phyloP scores from a whole-genome alignment of 1,140 invertebrate genomes.

The Ceratosolen solmsi region DNA sequence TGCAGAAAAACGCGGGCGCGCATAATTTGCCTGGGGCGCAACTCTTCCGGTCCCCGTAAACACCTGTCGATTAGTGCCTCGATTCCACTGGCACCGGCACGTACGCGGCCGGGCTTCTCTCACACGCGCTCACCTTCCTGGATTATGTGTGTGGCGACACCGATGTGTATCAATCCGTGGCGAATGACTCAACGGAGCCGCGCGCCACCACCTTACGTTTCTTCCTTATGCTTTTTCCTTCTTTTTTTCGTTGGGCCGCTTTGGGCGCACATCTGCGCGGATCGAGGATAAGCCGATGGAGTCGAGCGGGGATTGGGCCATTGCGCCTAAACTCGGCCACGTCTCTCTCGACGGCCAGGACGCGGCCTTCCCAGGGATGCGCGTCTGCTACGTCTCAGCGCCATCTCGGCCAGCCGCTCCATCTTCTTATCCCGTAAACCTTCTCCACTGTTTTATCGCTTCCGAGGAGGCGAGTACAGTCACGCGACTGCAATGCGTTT shows the following conservation, averaged over 20 bases:
- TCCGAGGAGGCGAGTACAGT: neutral
- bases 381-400: neutral
- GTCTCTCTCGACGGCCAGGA: neutral
- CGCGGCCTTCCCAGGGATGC: too few relatives aligned
- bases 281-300: too few relatives aligned
- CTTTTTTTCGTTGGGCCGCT: neutral
- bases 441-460: conserved; percentile 2
- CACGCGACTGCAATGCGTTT: neutral
- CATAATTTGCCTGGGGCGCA: conserved; percentile 27
- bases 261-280: too few relatives aligned
- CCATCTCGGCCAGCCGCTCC: too few relatives aligned
- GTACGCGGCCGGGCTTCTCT: conserved; percentile 4
- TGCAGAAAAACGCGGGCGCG: conserved; percentile 24
- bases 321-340: too few relatives aligned
- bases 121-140: neutral
- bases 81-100: conserved; percentile 26
- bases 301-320: too few relatives aligned
- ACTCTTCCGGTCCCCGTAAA: conserved; percentile 43
- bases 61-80: conserved; percentile 48
- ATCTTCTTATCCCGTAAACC: neutral
- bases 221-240: neutral
- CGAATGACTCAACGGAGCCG: conserved; percentile 56
- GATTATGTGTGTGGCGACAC: neutral
- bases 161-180: conserved; percentile 64
- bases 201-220: neutral